Percentiles rank a stretch among this genome's conserved stretches.
Conservation (phyloP, 2,113 vertebrate species). For the Nettapus auritus region DNA sequence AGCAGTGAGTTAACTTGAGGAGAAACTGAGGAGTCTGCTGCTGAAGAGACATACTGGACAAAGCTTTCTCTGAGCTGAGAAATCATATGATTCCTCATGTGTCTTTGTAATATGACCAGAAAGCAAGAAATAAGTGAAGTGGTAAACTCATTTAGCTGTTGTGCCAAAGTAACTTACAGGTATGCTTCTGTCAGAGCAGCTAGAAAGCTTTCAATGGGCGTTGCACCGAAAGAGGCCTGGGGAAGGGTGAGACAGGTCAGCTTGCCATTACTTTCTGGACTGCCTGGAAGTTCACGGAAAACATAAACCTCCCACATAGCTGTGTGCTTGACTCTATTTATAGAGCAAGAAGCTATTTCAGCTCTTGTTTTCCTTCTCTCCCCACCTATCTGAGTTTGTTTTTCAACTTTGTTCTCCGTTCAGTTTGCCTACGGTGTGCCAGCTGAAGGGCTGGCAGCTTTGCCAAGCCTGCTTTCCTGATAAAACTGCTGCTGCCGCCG, state of each 20-base stretch:
- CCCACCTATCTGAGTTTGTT: not conserved
- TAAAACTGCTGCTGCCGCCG: not conserved
- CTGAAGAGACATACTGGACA: not conserved
- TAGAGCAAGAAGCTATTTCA: not conserved
- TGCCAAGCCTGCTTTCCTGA: not conserved
- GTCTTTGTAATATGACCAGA: not conserved
- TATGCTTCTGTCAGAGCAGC: not conserved
- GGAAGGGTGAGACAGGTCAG: not conserved
- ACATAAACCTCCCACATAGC: not conserved
- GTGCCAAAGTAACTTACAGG: not conserved
- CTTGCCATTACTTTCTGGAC: not conserved
- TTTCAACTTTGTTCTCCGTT: not conserved
- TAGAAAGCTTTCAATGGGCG: not conserved
- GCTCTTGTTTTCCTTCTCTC: conserved; percentile 20
- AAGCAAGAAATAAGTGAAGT: not conserved
- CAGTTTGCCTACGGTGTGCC: not conserved
- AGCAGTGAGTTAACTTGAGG: not conserved
- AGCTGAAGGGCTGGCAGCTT: not conserved
- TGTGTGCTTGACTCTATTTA: conserved; percentile 4
- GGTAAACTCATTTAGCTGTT: not conserved
- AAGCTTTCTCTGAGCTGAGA: not conserved
- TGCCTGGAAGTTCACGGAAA: not conserved
- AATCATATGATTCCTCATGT: not conserved
- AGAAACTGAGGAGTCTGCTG: not conserved
- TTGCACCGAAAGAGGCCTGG: not conserved